These are phyloP conservation scores for Rhynchonycteris naso DNA, from an alignment of 2,797 vertebrate genomes.

Conservation along the genomic window DNA sequence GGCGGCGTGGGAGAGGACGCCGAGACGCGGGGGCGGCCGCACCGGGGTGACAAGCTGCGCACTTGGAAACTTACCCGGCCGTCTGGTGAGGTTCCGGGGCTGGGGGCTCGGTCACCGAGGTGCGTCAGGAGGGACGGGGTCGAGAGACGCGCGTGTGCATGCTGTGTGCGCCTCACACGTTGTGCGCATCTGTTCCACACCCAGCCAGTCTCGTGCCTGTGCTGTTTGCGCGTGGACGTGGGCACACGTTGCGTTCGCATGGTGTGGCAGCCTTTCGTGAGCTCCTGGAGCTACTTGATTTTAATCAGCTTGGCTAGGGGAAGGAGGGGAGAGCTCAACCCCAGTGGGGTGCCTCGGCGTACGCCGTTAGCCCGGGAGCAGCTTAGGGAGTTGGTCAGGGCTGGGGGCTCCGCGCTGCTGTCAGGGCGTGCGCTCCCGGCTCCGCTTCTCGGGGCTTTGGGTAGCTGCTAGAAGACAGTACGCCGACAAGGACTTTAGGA, in stretches of 20 bases:
- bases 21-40: neutral
- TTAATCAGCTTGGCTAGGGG: neutral
- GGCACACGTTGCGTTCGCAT: neutral
- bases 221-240: constrained; percentile 37
- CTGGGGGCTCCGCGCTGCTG: neutral
- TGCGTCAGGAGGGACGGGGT: neutral
- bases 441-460: neutral
- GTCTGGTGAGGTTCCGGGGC: constrained; percentile 60
- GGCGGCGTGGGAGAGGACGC: constrained; percentile 32
- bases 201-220: neutral
- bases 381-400: neutral
- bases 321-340: neutral
- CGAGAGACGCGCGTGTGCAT: neutral
- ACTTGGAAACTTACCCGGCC: constrained; percentile 72
- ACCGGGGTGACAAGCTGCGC: constrained; percentile 51
- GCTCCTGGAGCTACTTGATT: neutral
- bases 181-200: neutral
- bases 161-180: neutral
- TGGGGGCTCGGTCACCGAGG: neutral
- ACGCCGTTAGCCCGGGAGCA: neutral
- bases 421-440: neutral
- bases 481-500: constrained; percentile 43
- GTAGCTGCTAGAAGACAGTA: neutral
- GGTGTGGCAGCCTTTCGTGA: neutral
- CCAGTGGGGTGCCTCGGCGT: neutral